Base-by-base conservation (phyloP, 2,797 vertebrate species). In the Pseudomugil gertrudae region DNA sequence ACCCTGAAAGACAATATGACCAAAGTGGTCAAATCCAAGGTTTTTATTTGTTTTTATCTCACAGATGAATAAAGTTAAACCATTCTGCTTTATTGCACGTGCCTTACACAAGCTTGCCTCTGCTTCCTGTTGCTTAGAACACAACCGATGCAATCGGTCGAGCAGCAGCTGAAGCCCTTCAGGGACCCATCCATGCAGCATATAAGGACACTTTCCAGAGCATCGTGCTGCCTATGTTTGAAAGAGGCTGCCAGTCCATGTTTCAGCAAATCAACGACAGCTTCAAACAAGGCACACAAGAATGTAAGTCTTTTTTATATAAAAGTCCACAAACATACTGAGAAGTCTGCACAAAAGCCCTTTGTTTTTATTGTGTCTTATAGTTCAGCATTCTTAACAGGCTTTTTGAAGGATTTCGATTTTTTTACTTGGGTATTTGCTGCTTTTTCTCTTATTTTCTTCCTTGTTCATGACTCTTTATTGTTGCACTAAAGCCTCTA, bases 181-280 rank as follows among this genome's bases (percentile, higher is more conserved):
- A 99, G 89, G 96, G 95, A 1, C 95, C 96, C 0, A 98, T 99
- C 83, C 97, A 98, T 84, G 89, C 95, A 0, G 95, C 97, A 9
- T 99, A 97, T 80, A 95, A 95, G 83, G 98, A 99, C 53, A 94
- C 96, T 0, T 99, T 99, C 84, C 96, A 98, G 90, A 95, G 95
- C 9, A 88, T 96, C 0, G 95, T 99, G 63, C 90, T 99, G 78
- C 98, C 98, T 0, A 95, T 97, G 17, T 99, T 99, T 1, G 97
- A 99, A 86, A 95, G 96, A 90, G 96, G 95, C 85, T 99, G 98
- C 82, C 98, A 99, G 92, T 95, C 97, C 80, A 99, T 99, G 97
- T 99, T 99, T 87, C 98, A 99, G 79, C 98, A 99, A 77, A 99
- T 99, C 91, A 98, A 99, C n/a, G 96, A 98, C 85, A 98, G 96